These are phyloP conservation scores for Rhyacichthys aspro DNA, from an alignment of 2,797 vertebrate species.

Conservation along the genomic window DNA sequence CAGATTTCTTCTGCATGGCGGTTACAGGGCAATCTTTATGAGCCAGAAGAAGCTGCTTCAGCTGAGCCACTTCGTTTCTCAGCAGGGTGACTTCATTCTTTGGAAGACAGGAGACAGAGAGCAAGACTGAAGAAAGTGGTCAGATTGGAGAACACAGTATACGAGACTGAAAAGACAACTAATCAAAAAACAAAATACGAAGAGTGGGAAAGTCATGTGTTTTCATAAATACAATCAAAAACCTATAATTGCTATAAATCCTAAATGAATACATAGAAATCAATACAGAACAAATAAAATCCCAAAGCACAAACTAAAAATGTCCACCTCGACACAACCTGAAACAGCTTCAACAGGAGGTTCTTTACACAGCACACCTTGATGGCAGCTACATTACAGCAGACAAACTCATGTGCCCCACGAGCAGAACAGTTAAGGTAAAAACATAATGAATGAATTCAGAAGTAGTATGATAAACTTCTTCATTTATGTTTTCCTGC, in stretches of 20 bases:
- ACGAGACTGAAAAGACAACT: slow-evolving; percentile 10
- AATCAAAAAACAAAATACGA: slow-evolving; percentile 7
- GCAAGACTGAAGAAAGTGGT: slow-evolving; percentile 45
- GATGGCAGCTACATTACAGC: slow-evolving; percentile 22
- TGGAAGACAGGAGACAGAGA: slow-evolving; percentile 77
- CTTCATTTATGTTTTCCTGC: slow-evolving; percentile 61
- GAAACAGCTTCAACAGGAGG: not conserved
- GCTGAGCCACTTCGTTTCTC: slow-evolving; percentile 99
- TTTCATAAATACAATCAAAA: too few relatives aligned
- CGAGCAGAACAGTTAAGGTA: slow-evolving; percentile 20
- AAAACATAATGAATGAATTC: slow-evolving; percentile 46
- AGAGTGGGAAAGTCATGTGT: not conserved
- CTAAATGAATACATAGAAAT: too few relatives aligned
- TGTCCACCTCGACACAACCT: too few relatives aligned
- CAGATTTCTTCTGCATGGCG: slow-evolving; percentile 99
- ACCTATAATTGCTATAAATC: too few relatives aligned
- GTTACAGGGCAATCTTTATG: slow-evolving; percentile 99
- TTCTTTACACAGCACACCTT: slow-evolving; percentile 19
- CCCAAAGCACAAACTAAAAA: too few relatives aligned
- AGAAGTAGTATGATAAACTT: slow-evolving; percentile 54
- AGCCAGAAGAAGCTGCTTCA: slow-evolving; percentile 99
- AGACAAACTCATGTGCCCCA: slow-evolving; percentile 25
- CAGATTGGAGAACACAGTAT: slow-evolving; percentile 12
- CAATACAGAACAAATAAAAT: too few relatives aligned
- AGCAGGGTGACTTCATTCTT: slow-evolving; percentile 99